Base-by-base conservation (phyloP, 2,888 invertebrate species). In the Luperina testacea region DNA sequence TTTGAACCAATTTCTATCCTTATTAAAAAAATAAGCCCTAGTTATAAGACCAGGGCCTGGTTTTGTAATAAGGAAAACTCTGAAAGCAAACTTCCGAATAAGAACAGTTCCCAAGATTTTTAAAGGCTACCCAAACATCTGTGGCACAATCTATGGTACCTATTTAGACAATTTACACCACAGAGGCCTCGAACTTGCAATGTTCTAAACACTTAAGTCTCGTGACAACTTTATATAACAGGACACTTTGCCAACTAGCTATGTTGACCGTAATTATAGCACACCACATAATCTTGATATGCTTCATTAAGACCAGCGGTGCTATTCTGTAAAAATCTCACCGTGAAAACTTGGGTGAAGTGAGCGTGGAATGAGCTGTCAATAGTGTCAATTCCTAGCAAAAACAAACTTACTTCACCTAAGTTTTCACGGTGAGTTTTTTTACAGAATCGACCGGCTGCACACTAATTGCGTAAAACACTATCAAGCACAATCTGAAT, bases 141-240 rank as follows among this genome's bases (percentile, higher is more conserved):
- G 64, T 53, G 74, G 84, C 15, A 57, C 24, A n/a, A n/a, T n/a
- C 57, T 57, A n/a, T 57, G 57, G 11, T n/a, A n/a, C 15, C 15
- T n/a, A 59, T 70, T 73, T 84, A 11, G 38, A 71, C 63, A 81
- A 69, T 84, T 85, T 75, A 59, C 77, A 72, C 65, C 77, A n/a
- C 85, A 69, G 48, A 13, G 59, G 9, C n/a, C 65, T 65, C 67
- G 48, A 81, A 77, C 61, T 77, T 70, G 64, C 53, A 72, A 51
- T 42, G 72, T 72, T 77, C 69, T 65, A 61, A 80, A 77, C 53
- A 77, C 45, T 76, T 68, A 69, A 15, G 64, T 67, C 57, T 77
- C 61, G 74, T 72, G 69, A 70, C 65, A 77, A 81, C 61, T 78
- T 75, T 83, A 64, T 48, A 69, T 69, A 75, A 65, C 38, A 64